phyloP scores from a whole-genome alignment of 2,113 vertebrate genomes.

The Melanerpes formicivorus region DNA sequence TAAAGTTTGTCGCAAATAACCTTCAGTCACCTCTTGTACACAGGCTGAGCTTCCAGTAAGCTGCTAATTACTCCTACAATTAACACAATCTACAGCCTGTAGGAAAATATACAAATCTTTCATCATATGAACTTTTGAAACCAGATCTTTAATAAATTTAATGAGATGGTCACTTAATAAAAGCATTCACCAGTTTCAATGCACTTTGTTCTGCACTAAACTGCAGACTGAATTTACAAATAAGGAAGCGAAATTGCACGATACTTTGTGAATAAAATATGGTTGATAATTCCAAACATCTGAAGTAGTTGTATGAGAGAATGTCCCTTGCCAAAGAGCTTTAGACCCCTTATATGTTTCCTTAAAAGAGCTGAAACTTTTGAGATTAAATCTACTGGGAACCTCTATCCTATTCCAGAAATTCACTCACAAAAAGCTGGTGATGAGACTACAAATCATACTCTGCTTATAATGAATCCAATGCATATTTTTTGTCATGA shows the following conservation, averaged over 20 bases:
- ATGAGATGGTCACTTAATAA: neutral
- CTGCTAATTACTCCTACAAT: constrained; percentile 21
- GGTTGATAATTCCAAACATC: neutral
- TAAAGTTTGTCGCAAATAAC: neutral
- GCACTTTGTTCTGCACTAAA: neutral
- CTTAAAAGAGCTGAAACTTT: neutral
- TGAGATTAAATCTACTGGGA: neutral
- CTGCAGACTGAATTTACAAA: neutral
- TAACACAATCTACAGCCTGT: neutral
- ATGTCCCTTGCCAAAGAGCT: neutral
- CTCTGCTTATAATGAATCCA: neutral
- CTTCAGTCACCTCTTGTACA: neutral
- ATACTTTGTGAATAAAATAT: neutral
- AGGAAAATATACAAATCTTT: neutral
- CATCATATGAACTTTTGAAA: neutral
- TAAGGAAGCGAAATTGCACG: neutral
- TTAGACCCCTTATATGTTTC: rapidly evolving
- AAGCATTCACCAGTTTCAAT: neutral
- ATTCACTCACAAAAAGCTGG: neutral
- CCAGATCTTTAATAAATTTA: neutral
- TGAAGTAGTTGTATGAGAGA: neutral
- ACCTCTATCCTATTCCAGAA: neutral
- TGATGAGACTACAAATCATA: neutral
- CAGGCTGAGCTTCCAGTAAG: neutral
- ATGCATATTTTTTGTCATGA: neutral